Evolutionary conservation across 2,888 invertebrate species (phyloP), one percentile per base, ranked within the genome.

Genomic region (Dynastes tityus): DNA sequence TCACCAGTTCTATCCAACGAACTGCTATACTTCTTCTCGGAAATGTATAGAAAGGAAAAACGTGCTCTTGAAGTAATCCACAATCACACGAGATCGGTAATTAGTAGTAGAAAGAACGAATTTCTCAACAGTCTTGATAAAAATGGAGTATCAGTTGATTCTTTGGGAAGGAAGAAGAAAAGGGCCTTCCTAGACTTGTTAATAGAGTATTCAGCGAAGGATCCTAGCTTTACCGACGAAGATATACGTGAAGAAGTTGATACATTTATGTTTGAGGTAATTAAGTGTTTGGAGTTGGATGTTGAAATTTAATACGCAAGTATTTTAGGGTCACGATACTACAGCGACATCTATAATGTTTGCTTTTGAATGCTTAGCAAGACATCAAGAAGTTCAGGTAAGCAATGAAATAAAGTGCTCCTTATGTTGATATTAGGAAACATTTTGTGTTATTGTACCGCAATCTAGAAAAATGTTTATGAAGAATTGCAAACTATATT

Each of bases 251-350:
- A 93, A 85, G 92, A 93, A 87, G 92, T 93, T 0, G 92, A 93
- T 81, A 93, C 93, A 0, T 93, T 93, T 81, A 92, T 93, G 91
- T 94, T 93, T 85, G 93, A 91, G 87, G 92, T 92, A 67, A 65
- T 51, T 51, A 1, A 4, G 4, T 13, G 6, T 51, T n/a, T n/a
- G 3, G n/a, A 27, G n/a, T 22, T 8, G 22, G 2, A 58, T 9
- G 27, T 29, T 2, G 2, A 53, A 22, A 29, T 22, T 22, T 3
- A 84, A 87, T 84, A 82, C n/a, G 22, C 40, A 5, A 4, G 1
- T 11, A 5, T 82, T 82, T 77, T 64, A 88, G 88, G 88, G 87
- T 1, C 86, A 88, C 76, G 87, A 89, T 80, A 89, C 89, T 1
- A 89, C 88, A 32, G 85, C 88, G 1, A 84, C 88, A 22, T 86